Evolutionary conservation across 2,113 vertebrate genomes (phyloP).

Genomic region (Hymenochirus boettgeri): DNA sequence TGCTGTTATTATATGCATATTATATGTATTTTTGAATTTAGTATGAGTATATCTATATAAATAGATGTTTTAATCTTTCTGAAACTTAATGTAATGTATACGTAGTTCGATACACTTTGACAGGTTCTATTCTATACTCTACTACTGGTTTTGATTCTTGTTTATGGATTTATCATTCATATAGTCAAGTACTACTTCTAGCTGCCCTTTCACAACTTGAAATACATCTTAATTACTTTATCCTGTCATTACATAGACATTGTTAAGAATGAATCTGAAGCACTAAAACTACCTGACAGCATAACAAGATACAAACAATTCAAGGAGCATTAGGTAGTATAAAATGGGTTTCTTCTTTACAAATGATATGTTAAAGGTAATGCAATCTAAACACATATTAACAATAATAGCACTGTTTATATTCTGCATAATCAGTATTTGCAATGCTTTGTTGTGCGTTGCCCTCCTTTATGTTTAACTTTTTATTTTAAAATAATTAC

Average conservation of each 20-base stretch:
- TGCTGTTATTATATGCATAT: no score
- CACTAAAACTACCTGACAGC: neutral
- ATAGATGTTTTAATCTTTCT: no score
- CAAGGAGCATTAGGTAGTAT: neutral
- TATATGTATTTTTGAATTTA: no score
- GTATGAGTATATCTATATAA: no score
- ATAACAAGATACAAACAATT: neutral
- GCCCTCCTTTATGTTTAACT: no score
- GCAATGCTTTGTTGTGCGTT: no score
- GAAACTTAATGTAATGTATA: neutral
- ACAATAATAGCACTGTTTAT: no score
- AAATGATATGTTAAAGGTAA: no score
- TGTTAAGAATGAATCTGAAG: constrained; percentile 17
- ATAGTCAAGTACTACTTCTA: constrained; percentile 15
- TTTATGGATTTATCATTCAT: constrained; percentile 21
- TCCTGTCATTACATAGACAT: constrained; percentile 25
- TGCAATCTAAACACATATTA: no score
- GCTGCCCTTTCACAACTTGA: constrained; percentile 15
- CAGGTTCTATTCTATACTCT: neutral
- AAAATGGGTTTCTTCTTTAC: no score
- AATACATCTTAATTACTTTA: constrained; percentile 34
- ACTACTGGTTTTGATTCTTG: neutral
- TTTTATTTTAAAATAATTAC: no score
- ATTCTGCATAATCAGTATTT: no score
- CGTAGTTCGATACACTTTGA: neutral